Conservation (phyloP, 2,888 invertebrate genomes). For the Diarsia brunnea region DNA sequence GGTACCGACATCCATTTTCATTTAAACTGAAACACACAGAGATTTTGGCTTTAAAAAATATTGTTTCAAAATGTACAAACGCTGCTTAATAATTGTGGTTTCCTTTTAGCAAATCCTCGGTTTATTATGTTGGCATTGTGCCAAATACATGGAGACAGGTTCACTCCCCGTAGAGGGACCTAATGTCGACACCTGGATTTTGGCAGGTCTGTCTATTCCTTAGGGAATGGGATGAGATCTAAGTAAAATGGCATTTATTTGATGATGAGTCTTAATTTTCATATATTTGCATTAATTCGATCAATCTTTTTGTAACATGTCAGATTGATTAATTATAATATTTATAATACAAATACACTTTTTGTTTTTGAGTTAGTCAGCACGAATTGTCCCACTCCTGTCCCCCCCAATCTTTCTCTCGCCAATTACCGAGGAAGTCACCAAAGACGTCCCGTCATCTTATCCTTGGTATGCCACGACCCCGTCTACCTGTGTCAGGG, state of each 20-base stretch:
- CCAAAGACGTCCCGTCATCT: too few species aligned
- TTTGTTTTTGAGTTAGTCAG: too few species aligned
- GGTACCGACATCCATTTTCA: neutral
- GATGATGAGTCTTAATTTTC: neutral
- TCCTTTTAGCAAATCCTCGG: slow-evolving; percentile 24
- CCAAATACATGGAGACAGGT: slow-evolving; percentile 11
- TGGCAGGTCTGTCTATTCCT: neutral
- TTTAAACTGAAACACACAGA: neutral
- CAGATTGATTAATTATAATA: neutral
- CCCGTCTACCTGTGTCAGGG: too few species aligned
- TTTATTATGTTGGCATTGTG: slow-evolving; percentile 20
- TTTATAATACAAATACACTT: neutral
- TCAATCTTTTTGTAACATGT: neutral
- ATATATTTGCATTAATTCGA: neutral
- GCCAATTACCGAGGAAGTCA: too few species aligned
- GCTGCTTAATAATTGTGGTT: slow-evolving; percentile 21
- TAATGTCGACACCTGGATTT: neutral
- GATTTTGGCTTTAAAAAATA: neutral
- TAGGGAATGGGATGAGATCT: neutral
- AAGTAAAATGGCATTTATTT: neutral
- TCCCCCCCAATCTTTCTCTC: too few species aligned
- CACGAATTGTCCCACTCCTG: too few species aligned
- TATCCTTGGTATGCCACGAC: too few species aligned
- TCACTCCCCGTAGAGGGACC: slow-evolving; percentile 3
- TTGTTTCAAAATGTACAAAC: slow-evolving; percentile 8